Base-by-base conservation (phyloP, 2,888 invertebrate species). In the Tinea pellionella region DNA sequence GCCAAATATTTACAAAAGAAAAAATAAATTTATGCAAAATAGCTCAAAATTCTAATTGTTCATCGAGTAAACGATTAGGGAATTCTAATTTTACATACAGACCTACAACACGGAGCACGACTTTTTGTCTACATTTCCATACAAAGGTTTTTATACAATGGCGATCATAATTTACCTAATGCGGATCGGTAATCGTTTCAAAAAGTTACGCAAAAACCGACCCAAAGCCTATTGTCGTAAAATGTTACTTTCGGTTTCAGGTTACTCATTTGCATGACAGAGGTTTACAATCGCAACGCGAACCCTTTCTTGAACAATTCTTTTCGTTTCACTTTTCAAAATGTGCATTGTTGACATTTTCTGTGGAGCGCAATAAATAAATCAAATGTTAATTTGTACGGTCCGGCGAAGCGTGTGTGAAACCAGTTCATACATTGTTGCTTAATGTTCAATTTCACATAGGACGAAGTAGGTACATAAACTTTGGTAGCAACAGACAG, bases 181-280 rank as follows among this genome's bases (percentile, higher is more conserved):
- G 82, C 80, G 81, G 75, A 75, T 80, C 78, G 78, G 78, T 76
- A 78, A 86, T 86, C 83, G 53, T 85, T 83, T 83, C 82, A 72
- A 76, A 71, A 80, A 75, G 75, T 83, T 83, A 75, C 74, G 77
- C 73, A 80, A 81, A 57, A 55, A 55, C 19, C 55, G 32, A 32
- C 67, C 65, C 64, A 65, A 18, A 24, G 63, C 63, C 72, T 69
- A 72, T 83, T 83, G 80, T 80, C 66, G 64, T 62, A 66, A 61
- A 66, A 67, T 64, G 70, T 72, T 75, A 82, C 86, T 86, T 80
- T 87, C 84, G 77, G 81, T 86, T 85, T 87, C 85, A 86, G 80
- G 66, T 78, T 78, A 85, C 73, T 78, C 67, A 85, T 87, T 85
- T 83, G 80, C 86, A 87, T 87, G 85, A 84, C 75, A 75, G 81